Evolutionary conservation across 2,888 invertebrate genomes (phyloP).

Genomic region (Netelia melanura): DNA sequence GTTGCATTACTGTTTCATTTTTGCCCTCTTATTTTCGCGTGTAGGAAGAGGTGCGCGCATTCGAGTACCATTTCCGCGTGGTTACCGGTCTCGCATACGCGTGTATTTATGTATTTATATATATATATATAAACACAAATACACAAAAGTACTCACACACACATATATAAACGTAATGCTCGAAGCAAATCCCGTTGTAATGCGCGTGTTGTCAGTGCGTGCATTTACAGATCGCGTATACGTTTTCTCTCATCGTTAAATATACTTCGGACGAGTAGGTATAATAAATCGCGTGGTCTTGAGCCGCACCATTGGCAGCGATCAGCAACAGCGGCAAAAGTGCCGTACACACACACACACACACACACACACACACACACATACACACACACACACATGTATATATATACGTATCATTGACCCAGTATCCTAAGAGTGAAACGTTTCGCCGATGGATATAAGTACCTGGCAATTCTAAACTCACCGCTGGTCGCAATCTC

Average conservation of each 20-base stretch:
- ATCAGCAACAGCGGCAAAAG: not conserved
- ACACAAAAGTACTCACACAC: not conserved
- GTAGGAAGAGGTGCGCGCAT: slow-evolving; percentile 42
- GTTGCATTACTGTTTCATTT: slow-evolving; percentile 23
- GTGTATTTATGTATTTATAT: slow-evolving; percentile 10
- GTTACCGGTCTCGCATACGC: slow-evolving; percentile 27
- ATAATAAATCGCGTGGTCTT: slow-evolving; percentile 60
- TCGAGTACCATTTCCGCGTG: slow-evolving; percentile 62
- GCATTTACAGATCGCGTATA: slow-evolving; percentile 47
- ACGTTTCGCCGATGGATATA: slow-evolving; percentile 70
- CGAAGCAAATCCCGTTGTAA: slow-evolving; percentile 49
- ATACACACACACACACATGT: slow-evolving; percentile 22
- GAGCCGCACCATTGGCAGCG: slow-evolving; percentile 14
- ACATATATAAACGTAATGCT: slow-evolving; percentile 5
- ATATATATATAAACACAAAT: slow-evolving; percentile 10
- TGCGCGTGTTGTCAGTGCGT: slow-evolving; percentile 53
- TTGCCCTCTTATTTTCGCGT: slow-evolving; percentile 28
- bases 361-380: not conserved
- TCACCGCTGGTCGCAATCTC: slow-evolving; percentile 21
- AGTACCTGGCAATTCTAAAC: slow-evolving; percentile 44
- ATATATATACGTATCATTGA: slow-evolving; percentile 66
- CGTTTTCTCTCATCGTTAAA: slow-evolving; percentile 58
- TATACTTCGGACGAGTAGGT: slow-evolving; percentile 58
- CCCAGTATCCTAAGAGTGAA: slow-evolving; percentile 69
- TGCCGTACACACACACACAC: slow-evolving; percentile 16